Base-by-base conservation (phyloP, 2,888 invertebrate species). In the Idaea aversata region DNA sequence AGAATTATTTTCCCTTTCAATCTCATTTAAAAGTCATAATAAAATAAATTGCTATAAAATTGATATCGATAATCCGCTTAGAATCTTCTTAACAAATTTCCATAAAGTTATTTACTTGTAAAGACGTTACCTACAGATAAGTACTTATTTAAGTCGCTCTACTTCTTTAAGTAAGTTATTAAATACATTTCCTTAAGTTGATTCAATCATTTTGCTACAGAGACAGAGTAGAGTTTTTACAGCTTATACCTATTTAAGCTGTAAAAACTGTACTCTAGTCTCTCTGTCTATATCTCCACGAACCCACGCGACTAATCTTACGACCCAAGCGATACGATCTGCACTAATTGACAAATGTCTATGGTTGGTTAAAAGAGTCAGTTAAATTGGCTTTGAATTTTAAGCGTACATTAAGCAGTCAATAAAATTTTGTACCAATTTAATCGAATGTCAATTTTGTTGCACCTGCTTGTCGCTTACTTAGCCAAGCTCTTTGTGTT, bases 21-120 rank as follows among this genome's bases (percentile, higher is more conserved):
- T 47, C 47, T 47, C 47, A 47, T 47, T 47, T 47, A 47, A 47
- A 47, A 47, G 7, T 6, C 15, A 34, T 57, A 62, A 57, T 57
- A 57, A 62, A 61, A 62, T 57, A 47, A 62, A 25, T 34, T 62
- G 57, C 13, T 57, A 25, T 62, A 16, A 36, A 13, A 70, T 68
- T 59, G 36, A 63, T 67, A 65, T 67, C 13, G 47, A 47, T 47
- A 47, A 47, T 47, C 47, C 47, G 47, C 47, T 47, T 47, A 47
- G 47, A 47, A 47, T 47, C 47, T 47, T 47, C 47, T 47, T 47
- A 13, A 47, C 47, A 47, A 59, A 66, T 69, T 73, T 69, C 25
- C 34, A 62, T 63, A 68, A 72, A 58, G 59, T 67, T 67, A 68
- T 47, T 47, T 47, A 47, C 47, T 47, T 47, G 47, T 47, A 47